Conservation (phyloP, 2,113 vertebrate species). For the Phaetusa simplex region DNA sequence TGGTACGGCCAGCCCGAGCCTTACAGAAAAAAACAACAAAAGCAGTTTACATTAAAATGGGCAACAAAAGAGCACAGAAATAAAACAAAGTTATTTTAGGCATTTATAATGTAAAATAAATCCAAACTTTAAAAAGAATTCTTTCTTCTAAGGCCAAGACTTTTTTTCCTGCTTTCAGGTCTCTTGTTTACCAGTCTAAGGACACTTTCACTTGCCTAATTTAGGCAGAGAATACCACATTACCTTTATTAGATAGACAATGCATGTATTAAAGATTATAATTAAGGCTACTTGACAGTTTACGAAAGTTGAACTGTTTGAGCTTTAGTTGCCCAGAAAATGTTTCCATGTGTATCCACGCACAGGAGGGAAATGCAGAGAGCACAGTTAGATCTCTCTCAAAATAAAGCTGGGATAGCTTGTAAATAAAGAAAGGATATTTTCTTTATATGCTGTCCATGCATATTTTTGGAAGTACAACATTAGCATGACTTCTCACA, state of each 20-base stretch:
- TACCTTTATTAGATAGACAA: not conserved
- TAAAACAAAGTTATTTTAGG: not conserved
- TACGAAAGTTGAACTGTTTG: not conserved
- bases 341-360: not conserved
- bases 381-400: not conserved
- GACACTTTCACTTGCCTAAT: not conserved
- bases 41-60: not conserved
- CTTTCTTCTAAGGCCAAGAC: not conserved
- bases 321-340: not conserved
- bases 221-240: not conserved
- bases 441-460: not conserved
- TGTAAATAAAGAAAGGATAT: not conserved
- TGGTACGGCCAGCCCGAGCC: constrained; percentile 79
- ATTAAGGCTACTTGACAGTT: not conserved
- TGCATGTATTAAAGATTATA: not conserved
- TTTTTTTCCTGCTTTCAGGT: not conserved
- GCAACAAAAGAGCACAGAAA: not conserved
- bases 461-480: not conserved
- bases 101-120: not conserved
- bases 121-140: not conserved
- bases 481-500: not conserved
- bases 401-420: not conserved
- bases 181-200: not conserved
- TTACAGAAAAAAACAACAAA: constrained; percentile 3
- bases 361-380: not conserved